Evolutionary conservation across 1,140 invertebrate species (phyloP), one percentile per base, ranked within the genome.

Genomic region (Drosophila dunni): DNA sequence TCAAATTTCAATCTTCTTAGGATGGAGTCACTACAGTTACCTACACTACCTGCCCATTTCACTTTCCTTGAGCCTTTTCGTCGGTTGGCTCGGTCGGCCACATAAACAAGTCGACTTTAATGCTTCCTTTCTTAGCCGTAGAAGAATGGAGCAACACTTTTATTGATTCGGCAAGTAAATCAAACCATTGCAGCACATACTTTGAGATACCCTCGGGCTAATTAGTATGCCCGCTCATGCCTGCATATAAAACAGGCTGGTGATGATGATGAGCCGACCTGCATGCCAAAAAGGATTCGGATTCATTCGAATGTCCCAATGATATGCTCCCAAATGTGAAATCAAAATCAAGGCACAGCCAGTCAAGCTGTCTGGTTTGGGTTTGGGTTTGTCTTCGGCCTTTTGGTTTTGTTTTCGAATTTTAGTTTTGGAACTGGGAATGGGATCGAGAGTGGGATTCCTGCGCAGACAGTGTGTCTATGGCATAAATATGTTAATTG

Each of bases 191-290:
- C 78, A 54, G 69, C 50, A 48, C 64, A 51, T 58, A 53, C 67
- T 13, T 61, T 24, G 40, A 44, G 62, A 65, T 66, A 72, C 63
- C 73, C 58, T 64, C 70, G 57, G 66, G 70, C 82, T 88, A 86
- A 86, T 86, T 86, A 86, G 82, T 86, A 86, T 86, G 83, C 82
- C 79, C 76, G 82, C 68, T 88, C 82, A 86, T 79, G 84, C 79
- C 83, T 88, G 83, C 82, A 83, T 88, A 88, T 86, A 78, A 82
- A 57, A 42, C 67, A 75, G 50, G 66, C 72, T 57, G 57, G 67
- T 60, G 60, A 33, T 57, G 76, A 82, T 78, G 70, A 78, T 72
- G 79, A 56, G 66, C 62, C 71, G 79, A 79, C 83, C 64, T 75
- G 83, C 78, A 71, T 82, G 72, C 65, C 75, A 78, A 69, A 68